These are phyloP conservation scores for Psilopsiagon aymara DNA, from an alignment of 2,113 vertebrate species.

Conservation along the genomic window DNA sequence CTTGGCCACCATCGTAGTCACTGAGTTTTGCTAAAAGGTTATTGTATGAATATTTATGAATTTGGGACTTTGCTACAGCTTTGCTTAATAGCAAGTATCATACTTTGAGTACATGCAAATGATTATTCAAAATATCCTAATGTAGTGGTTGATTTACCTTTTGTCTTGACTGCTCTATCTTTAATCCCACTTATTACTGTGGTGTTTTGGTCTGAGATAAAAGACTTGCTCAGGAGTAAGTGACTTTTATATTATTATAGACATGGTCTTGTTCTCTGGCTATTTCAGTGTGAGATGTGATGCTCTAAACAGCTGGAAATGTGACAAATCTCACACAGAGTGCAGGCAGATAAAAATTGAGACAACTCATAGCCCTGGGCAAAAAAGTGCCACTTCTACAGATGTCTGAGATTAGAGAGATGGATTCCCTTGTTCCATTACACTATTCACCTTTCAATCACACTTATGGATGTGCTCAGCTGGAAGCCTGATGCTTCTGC, in stretches of 20 bases:
- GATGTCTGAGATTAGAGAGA: neutral
- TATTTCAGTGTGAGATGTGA: conserved; percentile 11
- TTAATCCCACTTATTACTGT: conserved; percentile 59
- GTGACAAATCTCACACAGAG: conserved; percentile 11
- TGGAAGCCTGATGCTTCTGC: neutral
- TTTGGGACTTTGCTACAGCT: conserved; percentile 31
- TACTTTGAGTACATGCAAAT: conserved; percentile 60
- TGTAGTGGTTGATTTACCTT: conserved; percentile 68
- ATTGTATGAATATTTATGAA: conserved; percentile 71
- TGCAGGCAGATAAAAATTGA: conserved; percentile 16
- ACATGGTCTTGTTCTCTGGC: conserved; percentile 18
- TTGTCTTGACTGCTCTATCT: conserved; percentile 64
- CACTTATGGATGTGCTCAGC: neutral
- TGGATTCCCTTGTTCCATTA: neutral
- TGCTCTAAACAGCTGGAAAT: conserved; percentile 3
- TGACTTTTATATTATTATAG: conserved; percentile 59
- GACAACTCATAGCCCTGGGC: neutral
- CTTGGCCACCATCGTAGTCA: conserved; percentile 23
- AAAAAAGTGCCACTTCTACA: neutral
- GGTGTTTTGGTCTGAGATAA: conserved; percentile 26
- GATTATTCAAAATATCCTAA: conserved; percentile 60
- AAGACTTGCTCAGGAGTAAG: conserved; percentile 53
- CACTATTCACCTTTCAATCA: neutral
- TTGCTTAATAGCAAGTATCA: conserved; percentile 48
- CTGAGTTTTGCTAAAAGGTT: conserved; percentile 68